A percentile compares a stretch with the other conserved stretches of the same genome.
These are phyloP conservation scores for Drosophila nasuta DNA, from an alignment of 1,140 invertebrate species.

Conservation along the genomic window DNA sequence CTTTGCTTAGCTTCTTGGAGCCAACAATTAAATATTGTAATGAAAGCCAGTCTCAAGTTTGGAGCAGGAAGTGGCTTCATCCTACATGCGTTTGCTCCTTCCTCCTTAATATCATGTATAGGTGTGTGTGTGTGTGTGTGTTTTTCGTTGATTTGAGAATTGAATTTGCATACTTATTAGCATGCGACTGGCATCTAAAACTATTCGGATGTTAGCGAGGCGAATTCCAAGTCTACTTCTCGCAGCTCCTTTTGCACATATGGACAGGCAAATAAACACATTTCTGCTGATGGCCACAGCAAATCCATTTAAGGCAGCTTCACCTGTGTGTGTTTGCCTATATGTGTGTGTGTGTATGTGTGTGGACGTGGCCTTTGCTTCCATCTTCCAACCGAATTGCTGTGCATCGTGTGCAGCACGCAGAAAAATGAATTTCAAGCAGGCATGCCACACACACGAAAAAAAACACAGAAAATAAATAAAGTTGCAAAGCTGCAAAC, in stretches of 20 bases:
- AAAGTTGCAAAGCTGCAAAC: conserved; percentile 10
- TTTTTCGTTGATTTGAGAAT: conserved; percentile 72
- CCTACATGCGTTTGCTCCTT: neutral
- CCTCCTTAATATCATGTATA: neutral
- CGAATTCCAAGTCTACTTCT: neutral
- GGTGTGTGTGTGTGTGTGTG: conserved; percentile 5
- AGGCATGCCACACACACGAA: conserved; percentile 36
- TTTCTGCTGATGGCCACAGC: conserved; percentile 24
- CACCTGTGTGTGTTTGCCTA: neutral
- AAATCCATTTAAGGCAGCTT: conserved; percentile 58
- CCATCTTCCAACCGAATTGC: conserved; percentile 28
- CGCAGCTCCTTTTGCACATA: conserved; percentile 3
- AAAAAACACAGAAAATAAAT: conserved; percentile 16
- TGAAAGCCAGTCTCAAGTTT: conserved; percentile 40
- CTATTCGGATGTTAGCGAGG: conserved; percentile 18
- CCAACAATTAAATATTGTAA: conserved; percentile 54
- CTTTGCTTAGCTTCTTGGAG: conserved; percentile 2
- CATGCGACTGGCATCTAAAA: conserved; percentile 46
- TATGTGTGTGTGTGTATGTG: no score
- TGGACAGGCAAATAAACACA: conserved; percentile 47
- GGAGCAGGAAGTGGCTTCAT: neutral
- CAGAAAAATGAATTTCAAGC: conserved; percentile 74
- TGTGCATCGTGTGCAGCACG: conserved; percentile 57
- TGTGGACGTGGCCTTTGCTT: conserved; percentile 1
- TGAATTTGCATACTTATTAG: conserved; percentile 70